These are phyloP conservation scores for Disparrhopalites patrizii DNA, from an alignment of 2,888 invertebrate genomes.

Conservation along the genomic window DNA sequence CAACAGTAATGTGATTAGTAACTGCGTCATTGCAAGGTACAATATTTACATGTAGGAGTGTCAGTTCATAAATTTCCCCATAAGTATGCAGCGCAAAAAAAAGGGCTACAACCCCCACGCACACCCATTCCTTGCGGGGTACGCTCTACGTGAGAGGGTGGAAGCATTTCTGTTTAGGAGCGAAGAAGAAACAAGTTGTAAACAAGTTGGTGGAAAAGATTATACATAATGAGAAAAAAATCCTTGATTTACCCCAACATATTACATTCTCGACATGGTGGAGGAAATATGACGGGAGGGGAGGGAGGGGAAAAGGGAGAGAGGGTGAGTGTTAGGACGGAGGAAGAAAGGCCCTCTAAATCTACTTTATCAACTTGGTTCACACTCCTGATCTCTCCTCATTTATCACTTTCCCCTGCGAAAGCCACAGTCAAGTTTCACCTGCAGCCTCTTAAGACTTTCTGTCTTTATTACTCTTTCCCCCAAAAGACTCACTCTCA, in stretches of 20 bases:
- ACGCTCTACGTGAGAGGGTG: too few relatives aligned
- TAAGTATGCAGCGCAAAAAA: too few relatives aligned
- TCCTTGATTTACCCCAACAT: constrained; percentile 17
- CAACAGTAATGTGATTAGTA: not conserved
- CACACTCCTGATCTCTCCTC: constrained; percentile 34
- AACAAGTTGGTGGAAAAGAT: too few relatives aligned
- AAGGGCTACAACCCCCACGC: too few relatives aligned
- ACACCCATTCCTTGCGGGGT: too few relatives aligned
- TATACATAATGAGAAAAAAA: constrained; percentile 3
- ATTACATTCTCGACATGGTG: constrained; percentile 15
- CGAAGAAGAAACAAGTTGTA: too few relatives aligned
- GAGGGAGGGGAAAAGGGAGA: too few relatives aligned
- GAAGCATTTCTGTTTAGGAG: too few relatives aligned
- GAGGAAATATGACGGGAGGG: too few relatives aligned
- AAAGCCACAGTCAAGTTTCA: constrained; percentile 11
- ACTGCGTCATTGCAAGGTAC: not conserved
- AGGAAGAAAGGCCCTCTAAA: too few relatives aligned
- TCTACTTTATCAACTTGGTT: constrained; percentile 32
- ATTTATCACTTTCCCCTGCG: constrained; percentile 33
- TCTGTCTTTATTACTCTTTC: not conserved
- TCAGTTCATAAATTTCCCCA: constrained; percentile 23
- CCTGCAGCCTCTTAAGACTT: constrained; percentile 15
- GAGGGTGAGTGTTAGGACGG: too few relatives aligned
- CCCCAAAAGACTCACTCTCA: not conserved
- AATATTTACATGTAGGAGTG: constrained; percentile 16